Percentiles rank a stretch among this genome's conserved stretches.
Evolutionary conservation across 2,797 vertebrate genomes (phyloP).

Genomic region (Amphiprion clarkii): DNA sequence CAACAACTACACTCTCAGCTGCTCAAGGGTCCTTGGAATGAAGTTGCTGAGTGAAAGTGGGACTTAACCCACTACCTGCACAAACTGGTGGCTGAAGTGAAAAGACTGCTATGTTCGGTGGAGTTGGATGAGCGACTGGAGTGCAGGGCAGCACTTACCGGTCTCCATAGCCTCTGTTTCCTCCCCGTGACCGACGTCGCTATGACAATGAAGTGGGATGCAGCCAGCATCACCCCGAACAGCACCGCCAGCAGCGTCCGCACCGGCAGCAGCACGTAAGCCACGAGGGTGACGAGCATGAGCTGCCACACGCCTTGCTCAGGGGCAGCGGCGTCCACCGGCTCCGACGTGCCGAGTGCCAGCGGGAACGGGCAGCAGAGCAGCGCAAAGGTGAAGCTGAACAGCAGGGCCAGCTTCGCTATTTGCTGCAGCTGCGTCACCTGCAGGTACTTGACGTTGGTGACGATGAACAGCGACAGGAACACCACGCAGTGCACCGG

Average conservation of each 20-base stretch:
- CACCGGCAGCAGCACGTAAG: conserved; percentile 95
- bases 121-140: conserved; percentile 9
- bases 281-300: conserved; percentile 96
- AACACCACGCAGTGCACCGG: conserved; percentile 98
- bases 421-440: conserved; percentile 98
- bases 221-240: conserved; percentile 92
- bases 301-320: conserved; percentile 98
- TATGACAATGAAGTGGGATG: conserved; percentile 94
- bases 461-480: conserved; percentile 96
- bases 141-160: conserved; percentile 86
- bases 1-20: not conserved
- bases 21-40: conserved; percentile 1
- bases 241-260: conserved; percentile 93
- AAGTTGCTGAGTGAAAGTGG: not conserved
- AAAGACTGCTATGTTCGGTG: not conserved
- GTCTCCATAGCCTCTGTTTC: conserved; percentile 92
- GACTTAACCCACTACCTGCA: not conserved
- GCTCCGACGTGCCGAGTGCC: conserved; percentile 81
- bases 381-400: conserved; percentile 97
- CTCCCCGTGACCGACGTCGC: conserved; percentile 90
- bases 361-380: conserved; percentile 94
- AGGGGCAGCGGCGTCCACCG: conserved; percentile 79
- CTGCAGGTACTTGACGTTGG: conserved; percentile 97
- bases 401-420: conserved; percentile 94
- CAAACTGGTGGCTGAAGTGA: not conserved